Evolutionary conservation across 2,888 invertebrate species (phyloP).

Genomic region (Rhagonycha fulva): DNA sequence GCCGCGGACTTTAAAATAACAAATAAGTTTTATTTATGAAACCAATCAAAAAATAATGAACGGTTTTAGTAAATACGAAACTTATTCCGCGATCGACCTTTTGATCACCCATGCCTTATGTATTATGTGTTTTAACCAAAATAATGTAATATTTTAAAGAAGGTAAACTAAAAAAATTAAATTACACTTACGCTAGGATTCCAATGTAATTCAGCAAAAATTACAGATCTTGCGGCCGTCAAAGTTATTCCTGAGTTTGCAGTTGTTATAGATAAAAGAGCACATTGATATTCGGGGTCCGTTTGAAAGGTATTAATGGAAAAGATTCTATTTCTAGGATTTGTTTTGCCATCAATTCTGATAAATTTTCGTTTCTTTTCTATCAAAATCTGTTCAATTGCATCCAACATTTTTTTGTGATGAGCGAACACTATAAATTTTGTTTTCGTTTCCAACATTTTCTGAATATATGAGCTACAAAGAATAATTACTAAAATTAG

Average conservation of each 20-base stretch:
- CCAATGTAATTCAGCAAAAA: conserved; percentile 96
- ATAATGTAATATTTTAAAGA: too few relatives aligned
- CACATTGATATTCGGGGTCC: conserved; percentile 66
- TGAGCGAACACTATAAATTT: conserved; percentile 96
- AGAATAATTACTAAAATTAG: neutral
- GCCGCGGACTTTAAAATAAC: too few relatives aligned
- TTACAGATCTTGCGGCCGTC: conserved; percentile 86
- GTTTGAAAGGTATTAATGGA: conserved; percentile 82
- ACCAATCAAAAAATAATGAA: too few relatives aligned
- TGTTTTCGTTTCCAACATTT: conserved; percentile 63
- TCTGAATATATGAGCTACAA: conserved; percentile 74
- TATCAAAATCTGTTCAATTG: conserved; percentile 68
- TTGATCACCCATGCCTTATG: too few relatives aligned
- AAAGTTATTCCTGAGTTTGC: conserved; percentile 93
- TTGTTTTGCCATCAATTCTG: conserved; percentile 87
- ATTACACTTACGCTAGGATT: conserved; percentile 84
- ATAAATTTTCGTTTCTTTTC: conserved; percentile 69
- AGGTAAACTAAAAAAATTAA: too few relatives aligned
- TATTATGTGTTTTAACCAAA: too few relatives aligned
- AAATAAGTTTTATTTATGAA: too few relatives aligned
- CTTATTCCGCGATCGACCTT: too few relatives aligned
- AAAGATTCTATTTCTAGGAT: conserved; percentile 70
- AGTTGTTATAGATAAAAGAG: conserved; percentile 88
- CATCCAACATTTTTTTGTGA: conserved; percentile 82
- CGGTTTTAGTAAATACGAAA: too few relatives aligned